Base-by-base conservation (phyloP, 2,113 vertebrate species). In the Jacana jacana region DNA sequence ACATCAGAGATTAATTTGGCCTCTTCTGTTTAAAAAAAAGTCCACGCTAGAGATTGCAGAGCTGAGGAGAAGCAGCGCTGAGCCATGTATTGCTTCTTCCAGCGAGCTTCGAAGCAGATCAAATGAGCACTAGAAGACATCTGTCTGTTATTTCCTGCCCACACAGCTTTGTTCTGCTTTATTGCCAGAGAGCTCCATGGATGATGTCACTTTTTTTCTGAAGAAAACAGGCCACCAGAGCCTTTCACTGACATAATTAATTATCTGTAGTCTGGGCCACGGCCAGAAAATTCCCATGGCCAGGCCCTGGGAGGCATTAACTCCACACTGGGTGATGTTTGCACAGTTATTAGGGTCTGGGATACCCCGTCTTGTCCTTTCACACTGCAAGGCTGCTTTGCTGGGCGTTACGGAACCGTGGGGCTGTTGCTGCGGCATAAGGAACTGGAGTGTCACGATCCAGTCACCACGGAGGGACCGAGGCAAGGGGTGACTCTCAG, bases 201-300 rank as follows among this genome's bases (percentile, higher is more conserved):
- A 98, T 98, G 98, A 98, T 98, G 98, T 98, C 98, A 98, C 96
- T 97, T 97, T 97, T 96, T 97, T 97, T 98, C 97, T 98, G 97
- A 98, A 98, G 96, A 98, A 97, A 97, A 97, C 97, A 96, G 96
- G 96, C 98, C 98, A 98, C 97, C 97, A 96, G 97, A 98, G 97
- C 73, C 92, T 98, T 98, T 98, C 97, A 97, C 97, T 98, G 96
- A 98, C 97, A 98, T 98, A 98, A 98, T 98, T 98, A 98, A 98
- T 98, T 98, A 98, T 98, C 98, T 98, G 97, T 96, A 98, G 94
- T 95, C 97, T 98, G 98, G 97, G 91, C 90, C 93, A 87, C 79
- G 85, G 97, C 98, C 98, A 98, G 95, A 97, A 97, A 97, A 97
- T 97, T 98, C 96, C 97, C 97, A 97, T 97, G 93, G 96, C 96